These are phyloP conservation scores for Knipowitschia caucasica DNA, from an alignment of 2,797 vertebrate species.

Conservation along the genomic window DNA sequence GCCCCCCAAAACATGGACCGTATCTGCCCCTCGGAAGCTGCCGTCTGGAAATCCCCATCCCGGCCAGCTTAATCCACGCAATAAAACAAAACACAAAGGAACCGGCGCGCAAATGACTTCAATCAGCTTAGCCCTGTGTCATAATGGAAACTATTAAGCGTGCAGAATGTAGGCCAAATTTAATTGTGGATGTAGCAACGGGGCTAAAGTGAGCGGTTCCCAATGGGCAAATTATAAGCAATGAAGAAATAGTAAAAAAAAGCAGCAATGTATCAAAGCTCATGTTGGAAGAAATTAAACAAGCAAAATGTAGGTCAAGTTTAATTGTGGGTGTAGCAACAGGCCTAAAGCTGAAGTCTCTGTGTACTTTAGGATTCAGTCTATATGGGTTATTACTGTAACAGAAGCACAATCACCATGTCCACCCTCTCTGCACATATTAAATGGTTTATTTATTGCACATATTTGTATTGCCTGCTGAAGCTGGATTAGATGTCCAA, in stretches of 20 bases:
- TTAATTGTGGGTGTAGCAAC: conserved; percentile 28
- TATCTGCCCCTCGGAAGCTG: conserved; percentile 46
- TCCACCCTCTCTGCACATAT: no score
- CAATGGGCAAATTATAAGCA: neutral
- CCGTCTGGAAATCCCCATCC: conserved; percentile 35
- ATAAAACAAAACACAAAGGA: conserved; percentile 44
- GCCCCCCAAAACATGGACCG: conserved; percentile 27
- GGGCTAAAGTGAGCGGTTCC: conserved; percentile 15
- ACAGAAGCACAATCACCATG: neutral
- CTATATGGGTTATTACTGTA: neutral
- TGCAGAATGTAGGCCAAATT: conserved; percentile 33
- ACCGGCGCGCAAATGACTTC: conserved; percentile 40
- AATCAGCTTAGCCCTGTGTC: conserved; percentile 40
- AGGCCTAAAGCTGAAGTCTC: conserved; percentile 4
- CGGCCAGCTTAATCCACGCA: conserved; percentile 36
- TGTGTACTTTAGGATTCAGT: neutral
- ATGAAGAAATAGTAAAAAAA: conserved; percentile 14
- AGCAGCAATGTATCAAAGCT: neutral
- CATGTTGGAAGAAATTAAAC: conserved; percentile 28
- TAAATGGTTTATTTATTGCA: no score
- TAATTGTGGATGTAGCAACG: conserved; percentile 28
- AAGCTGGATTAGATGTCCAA: no score
- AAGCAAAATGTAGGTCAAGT: conserved; percentile 29
- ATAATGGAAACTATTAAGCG: conserved; percentile 39
- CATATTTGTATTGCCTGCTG: no score